These are phyloP conservation scores for Torymus texanus DNA, from an alignment of 2,888 invertebrate species.

Conservation along the genomic window DNA sequence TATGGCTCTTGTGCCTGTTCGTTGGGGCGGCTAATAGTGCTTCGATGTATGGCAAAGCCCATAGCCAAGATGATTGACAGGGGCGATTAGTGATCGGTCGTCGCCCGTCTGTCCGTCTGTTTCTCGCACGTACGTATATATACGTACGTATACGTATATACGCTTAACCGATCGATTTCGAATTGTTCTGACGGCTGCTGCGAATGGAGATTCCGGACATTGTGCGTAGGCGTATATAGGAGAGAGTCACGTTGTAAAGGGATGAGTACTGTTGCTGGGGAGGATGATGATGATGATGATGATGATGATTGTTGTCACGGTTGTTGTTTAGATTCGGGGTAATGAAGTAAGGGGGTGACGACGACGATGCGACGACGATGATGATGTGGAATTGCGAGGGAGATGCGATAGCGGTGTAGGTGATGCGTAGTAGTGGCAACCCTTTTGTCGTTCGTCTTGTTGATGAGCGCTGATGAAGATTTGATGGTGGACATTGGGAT, in stretches of 20 bases:
- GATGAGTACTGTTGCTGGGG: too few species aligned
- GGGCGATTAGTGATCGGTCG: constrained; percentile 63
- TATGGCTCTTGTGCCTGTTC: constrained; percentile 53
- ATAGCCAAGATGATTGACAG: constrained; percentile 66
- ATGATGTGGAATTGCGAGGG: constrained; percentile 28
- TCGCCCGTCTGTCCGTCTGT: neutral
- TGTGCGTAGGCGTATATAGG: too few species aligned
- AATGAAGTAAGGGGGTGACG: neutral
- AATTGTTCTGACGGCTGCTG: constrained; percentile 29
- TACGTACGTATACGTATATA: too few species aligned
- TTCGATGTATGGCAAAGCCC: constrained; percentile 58
- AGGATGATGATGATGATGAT: neutral
- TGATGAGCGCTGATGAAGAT: neutral
- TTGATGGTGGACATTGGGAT: too few species aligned
- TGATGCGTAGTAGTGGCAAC: neutral
- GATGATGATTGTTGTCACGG: neutral
- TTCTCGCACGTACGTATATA: neutral
- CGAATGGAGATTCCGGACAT: too few species aligned
- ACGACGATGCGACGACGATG: neutral
- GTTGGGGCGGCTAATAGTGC: constrained; percentile 64
- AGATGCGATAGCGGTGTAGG: neutral
- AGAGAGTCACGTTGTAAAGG: too few species aligned
- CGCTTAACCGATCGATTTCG: constrained; percentile 45
- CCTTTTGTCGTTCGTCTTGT: neutral
- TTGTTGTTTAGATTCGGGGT: constrained; percentile 1